Conservation (phyloP, 2,888 invertebrate genomes). For the Athalia cordata region DNA sequence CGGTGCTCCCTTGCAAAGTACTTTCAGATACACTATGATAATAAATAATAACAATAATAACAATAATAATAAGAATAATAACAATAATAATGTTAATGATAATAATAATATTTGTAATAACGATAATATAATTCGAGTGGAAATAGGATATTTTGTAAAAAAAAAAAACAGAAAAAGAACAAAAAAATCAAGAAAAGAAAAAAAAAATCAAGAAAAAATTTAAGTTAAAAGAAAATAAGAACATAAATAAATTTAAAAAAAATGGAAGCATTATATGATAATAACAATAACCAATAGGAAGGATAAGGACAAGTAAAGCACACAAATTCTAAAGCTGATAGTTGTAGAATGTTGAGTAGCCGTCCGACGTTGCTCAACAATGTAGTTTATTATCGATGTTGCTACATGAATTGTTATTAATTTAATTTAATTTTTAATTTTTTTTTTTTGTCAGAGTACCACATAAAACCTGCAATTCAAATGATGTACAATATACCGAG, state of each 20-base stretch:
- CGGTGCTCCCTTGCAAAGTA: no score
- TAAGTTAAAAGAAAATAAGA: constrained; percentile 37
- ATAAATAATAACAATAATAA: neutral
- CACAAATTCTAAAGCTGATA: constrained; percentile 72
- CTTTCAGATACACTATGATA: neutral
- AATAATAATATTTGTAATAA: no score
- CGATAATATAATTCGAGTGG: constrained; percentile 39
- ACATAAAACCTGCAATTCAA: no score
- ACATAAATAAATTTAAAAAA: constrained; percentile 14
- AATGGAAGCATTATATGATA: constrained; percentile 36
- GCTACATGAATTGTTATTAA: constrained; percentile 59
- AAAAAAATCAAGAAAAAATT: constrained; percentile 20
- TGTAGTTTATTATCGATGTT: constrained; percentile 68
- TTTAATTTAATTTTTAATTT: constrained; percentile 48
- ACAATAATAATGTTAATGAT: neutral
- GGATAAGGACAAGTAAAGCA: constrained; percentile 71
- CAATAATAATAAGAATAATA: neutral
- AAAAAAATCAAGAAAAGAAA: constrained; percentile 20
- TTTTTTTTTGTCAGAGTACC: neutral
- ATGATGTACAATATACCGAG: no score
- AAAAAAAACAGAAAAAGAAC: constrained; percentile 35
- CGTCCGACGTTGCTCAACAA: constrained; percentile 64
- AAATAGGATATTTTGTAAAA: constrained; percentile 51
- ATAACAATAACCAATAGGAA: constrained; percentile 49
- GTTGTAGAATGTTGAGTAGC: constrained; percentile 68